Evolutionary conservation across 2,888 invertebrate species (phyloP).

Genomic region (Leucophora obtusa): DNA sequence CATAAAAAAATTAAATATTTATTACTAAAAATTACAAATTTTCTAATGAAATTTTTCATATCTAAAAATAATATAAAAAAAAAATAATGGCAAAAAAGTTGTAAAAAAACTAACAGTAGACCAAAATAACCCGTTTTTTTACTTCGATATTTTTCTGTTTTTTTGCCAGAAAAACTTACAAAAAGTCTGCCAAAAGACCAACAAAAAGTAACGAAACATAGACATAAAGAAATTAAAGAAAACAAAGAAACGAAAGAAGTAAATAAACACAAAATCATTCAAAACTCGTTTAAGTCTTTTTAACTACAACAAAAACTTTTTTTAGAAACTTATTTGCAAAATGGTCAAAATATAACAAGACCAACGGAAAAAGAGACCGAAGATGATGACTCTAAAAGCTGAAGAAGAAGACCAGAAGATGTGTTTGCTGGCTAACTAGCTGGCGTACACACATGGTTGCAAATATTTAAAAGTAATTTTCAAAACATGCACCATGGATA

Average conservation of each 20-base stretch:
- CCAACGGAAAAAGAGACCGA: background rate
- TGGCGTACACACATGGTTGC: background rate
- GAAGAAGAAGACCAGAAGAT: background rate
- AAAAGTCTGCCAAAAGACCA: slow-evolving; percentile 28
- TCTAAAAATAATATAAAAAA: slow-evolving; percentile 59
- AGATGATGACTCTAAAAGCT: slow-evolving; percentile 2
- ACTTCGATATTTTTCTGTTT: background rate
- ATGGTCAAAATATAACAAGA: slow-evolving; percentile 52
- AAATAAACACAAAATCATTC: slow-evolving; percentile 36
- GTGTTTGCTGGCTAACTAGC: background rate
- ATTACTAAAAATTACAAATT: slow-evolving; percentile 48
- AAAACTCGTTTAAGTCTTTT: slow-evolving; percentile 45
- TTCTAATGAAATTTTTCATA: slow-evolving; percentile 57
- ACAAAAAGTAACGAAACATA: slow-evolving; percentile 43
- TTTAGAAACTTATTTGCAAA: slow-evolving; percentile 42
- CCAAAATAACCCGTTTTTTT: slow-evolving; percentile 62
- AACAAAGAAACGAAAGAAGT: slow-evolving; percentile 47
- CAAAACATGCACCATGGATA: background rate
- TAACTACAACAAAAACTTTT: slow-evolving; percentile 1
- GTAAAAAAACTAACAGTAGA: slow-evolving; percentile 53
- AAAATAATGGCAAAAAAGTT: slow-evolving; percentile 20
- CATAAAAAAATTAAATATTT: slow-evolving; percentile 31
- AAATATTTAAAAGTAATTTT: background rate
- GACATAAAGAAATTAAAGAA: slow-evolving; percentile 33
- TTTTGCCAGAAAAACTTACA: slow-evolving; percentile 19